Conservation (phyloP, 2,888 invertebrate genomes). For the Folsomia candida region DNA sequence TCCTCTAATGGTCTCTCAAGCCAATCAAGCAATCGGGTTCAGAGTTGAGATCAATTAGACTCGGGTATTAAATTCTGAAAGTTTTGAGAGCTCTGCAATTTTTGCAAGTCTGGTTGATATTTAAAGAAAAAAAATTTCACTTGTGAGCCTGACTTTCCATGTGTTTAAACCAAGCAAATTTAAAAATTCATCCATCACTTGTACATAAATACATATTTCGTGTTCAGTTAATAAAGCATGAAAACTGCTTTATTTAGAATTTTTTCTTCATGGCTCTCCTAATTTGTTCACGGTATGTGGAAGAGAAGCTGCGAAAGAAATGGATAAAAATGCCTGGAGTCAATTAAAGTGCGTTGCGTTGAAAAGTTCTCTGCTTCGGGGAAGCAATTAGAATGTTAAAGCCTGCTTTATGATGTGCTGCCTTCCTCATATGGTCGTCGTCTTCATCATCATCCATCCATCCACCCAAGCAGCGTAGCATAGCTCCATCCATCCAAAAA, state of each 20-base stretch:
- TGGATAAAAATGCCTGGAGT: background rate
- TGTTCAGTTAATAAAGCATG: too few relatives aligned
- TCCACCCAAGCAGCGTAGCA: background rate
- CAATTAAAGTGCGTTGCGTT: background rate
- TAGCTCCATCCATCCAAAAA: background rate
- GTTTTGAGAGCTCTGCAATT: too few relatives aligned
- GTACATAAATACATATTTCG: too few relatives aligned
- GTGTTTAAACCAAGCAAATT: too few relatives aligned
- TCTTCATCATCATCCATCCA: background rate
- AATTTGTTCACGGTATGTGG: background rate
- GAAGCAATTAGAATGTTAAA: background rate
- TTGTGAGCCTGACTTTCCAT: too few relatives aligned
- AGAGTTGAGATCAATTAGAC: too few relatives aligned
- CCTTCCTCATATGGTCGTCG: background rate
- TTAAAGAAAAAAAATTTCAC: too few relatives aligned
- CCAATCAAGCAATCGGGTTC: too few relatives aligned
- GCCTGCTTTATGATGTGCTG: background rate
- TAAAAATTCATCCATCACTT: too few relatives aligned
- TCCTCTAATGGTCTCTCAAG: too few relatives aligned
- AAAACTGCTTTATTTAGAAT: background rate
- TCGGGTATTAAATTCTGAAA: too few relatives aligned
- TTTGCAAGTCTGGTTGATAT: too few relatives aligned
- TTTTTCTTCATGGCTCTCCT: background rate
- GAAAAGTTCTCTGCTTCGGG: background rate
- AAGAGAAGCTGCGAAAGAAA: background rate